phyloP scores from a whole-genome alignment of 2,888 invertebrate species.

The Yponomeuta sedellus region DNA sequence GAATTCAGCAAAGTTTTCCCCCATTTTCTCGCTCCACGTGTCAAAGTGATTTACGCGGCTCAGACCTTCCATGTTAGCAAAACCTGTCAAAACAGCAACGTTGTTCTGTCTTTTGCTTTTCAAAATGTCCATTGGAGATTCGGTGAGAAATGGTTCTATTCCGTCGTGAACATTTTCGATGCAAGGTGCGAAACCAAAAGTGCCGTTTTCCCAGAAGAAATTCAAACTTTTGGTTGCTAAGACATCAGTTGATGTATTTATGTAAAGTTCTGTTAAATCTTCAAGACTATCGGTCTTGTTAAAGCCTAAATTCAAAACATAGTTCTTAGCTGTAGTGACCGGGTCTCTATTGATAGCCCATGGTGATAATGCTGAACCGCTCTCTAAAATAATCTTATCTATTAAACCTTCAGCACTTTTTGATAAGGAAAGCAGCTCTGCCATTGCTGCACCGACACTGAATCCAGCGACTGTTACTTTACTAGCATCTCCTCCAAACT shows the following conservation, averaged over 20 bases:
- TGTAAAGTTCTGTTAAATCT: conserved; percentile 56
- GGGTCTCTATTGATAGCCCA: conserved; percentile 59
- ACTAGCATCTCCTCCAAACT: conserved; percentile 88
- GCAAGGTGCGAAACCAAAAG: conserved; percentile 65
- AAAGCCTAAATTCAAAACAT: conserved; percentile 54
- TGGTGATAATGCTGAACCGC: conserved; percentile 58
- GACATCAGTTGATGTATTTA: conserved; percentile 38
- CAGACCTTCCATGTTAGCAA: conserved; percentile 63
- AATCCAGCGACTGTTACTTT: conserved; percentile 89
- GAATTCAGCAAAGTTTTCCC: conserved; percentile 51
- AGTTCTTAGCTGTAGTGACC: conserved; percentile 52
- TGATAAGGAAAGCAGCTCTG: conserved; percentile 52
- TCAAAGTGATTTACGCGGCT: conserved; percentile 52
- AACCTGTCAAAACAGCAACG: conserved; percentile 52
- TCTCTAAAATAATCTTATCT: conserved; percentile 57
- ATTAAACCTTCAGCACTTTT: conserved; percentile 51
- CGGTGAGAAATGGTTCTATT: conserved; percentile 49
- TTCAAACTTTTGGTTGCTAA: conserved; percentile 49
- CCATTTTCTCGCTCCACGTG: conserved; percentile 58
- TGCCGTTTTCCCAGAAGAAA: conserved; percentile 56
- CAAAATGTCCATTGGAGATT: conserved; percentile 53
- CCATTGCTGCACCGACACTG: conserved; percentile 82
- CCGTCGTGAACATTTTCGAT: conserved; percentile 46
- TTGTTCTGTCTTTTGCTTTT: conserved; percentile 42
- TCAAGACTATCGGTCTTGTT: conserved; percentile 49